Conservation (phyloP, 2,888 invertebrate genomes). For the Zhuqinia jingwanae region DNA sequence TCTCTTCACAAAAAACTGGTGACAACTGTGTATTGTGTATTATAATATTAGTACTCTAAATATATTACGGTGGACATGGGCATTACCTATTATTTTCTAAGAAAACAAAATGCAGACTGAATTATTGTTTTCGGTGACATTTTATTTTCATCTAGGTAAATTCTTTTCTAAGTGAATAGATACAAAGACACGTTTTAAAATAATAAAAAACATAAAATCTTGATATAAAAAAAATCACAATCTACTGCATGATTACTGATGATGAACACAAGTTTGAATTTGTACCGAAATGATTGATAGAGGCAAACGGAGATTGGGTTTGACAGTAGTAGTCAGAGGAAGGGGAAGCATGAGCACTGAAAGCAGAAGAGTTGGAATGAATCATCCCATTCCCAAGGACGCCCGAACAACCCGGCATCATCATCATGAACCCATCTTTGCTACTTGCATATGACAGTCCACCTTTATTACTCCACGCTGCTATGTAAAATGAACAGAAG, state of each 20-base stretch:
- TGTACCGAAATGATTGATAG: slow-evolving; percentile 79
- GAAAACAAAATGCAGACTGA: no score
- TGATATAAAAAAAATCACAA: slow-evolving; percentile 19
- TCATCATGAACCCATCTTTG: slow-evolving; percentile 58
- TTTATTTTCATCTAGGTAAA: no score
- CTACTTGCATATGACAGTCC: slow-evolving; percentile 74
- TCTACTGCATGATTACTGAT: no score
- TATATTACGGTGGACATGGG: no score
- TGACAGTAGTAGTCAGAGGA: slow-evolving; percentile 77
- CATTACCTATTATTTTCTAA: no score
- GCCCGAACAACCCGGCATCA: slow-evolving; percentile 53
- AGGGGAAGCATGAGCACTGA: slow-evolving; percentile 75
- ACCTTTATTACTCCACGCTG: slow-evolving; percentile 71
- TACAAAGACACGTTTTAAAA: no score
- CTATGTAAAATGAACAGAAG: slow-evolving; percentile 36
- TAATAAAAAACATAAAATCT: no score
- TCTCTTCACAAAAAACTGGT: no score
- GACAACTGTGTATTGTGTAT: no score
- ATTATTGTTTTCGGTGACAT: no score
- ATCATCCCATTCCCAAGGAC: slow-evolving; percentile 76
- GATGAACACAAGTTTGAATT: slow-evolving; percentile 26
- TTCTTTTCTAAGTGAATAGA: no score
- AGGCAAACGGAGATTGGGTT: slow-evolving; percentile 77
- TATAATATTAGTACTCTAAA: no score
- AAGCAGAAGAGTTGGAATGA: slow-evolving; percentile 77